phyloP scores from a whole-genome alignment of 2,797 vertebrate species.

The Cercopithecus hamlyni region DNA sequence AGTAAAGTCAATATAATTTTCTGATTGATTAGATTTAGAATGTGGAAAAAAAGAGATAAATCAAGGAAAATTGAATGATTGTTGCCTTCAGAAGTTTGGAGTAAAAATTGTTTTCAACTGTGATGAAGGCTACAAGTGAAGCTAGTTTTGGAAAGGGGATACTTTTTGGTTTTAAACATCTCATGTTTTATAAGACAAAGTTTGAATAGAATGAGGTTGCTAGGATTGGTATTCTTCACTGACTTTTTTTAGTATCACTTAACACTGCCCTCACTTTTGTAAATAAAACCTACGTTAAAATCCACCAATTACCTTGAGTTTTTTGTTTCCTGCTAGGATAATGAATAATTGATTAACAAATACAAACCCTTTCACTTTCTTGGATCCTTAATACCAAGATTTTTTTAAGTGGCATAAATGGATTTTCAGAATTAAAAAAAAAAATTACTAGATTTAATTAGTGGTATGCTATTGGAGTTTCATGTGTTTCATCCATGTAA shows the following conservation, averaged over 20 bases:
- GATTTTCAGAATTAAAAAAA: constrained; percentile 21
- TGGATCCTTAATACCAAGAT: neutral
- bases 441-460: neutral
- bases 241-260: neutral
- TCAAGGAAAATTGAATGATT: neutral
- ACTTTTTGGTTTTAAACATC: neutral
- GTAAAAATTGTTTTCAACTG: neutral
- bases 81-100: neutral
- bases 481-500: neutral
- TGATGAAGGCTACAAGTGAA: neutral
- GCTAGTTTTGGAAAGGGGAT: neutral
- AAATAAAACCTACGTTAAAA: neutral
- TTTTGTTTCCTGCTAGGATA: neutral
- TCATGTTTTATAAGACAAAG: neutral
- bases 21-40: neutral
- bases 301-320: neutral
- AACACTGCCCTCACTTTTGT: neutral
- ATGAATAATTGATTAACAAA: neutral
- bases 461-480: neutral
- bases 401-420: neutral
- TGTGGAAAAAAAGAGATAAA: neutral
- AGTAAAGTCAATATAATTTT: neutral
- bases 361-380: neutral
- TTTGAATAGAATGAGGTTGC: neutral
- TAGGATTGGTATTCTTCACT: neutral